Percentiles rank a stretch among this genome's conserved stretches.
Evolutionary conservation across 2,888 invertebrate species (phyloP).

Genomic region (Ophion costatus): DNA sequence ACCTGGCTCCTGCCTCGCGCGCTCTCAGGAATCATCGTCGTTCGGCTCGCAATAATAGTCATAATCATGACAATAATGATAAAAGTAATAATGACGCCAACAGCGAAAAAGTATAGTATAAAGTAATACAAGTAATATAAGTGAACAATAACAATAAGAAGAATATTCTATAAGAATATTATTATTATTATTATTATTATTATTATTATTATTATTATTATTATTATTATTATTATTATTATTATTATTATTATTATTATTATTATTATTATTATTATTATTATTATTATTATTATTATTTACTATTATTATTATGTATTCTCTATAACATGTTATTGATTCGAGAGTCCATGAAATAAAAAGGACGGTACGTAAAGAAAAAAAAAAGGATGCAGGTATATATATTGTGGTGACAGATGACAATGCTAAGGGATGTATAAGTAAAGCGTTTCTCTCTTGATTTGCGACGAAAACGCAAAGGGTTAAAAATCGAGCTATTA

Average conservation of each 20-base stretch:
- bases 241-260: not conserved
- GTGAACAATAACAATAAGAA: too few species aligned
- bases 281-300: not conserved
- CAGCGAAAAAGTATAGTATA: not conserved
- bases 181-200: not conserved
- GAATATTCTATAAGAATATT: too few species aligned
- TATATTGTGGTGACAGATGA: too few species aligned
- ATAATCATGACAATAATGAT: slow-evolving; percentile 40
- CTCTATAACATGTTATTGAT: not conserved
- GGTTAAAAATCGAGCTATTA: slow-evolving; percentile 2
- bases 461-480: not conserved
- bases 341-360: not conserved
- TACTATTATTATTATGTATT: not conserved
- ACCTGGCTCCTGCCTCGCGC: slow-evolving; percentile 54
- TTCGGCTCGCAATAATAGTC: slow-evolving; percentile 50
- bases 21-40: slow-evolving; percentile 29
- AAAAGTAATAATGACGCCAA: not conserved
- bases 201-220: not conserved
- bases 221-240: not conserved
- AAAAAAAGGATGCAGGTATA: too few species aligned
- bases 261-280: not conserved
- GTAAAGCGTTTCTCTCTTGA: not conserved
- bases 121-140: too few species aligned
- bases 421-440: not conserved
- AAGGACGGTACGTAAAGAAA: too few species aligned